Percentiles rank a stretch among this genome's conserved stretches.
These are phyloP conservation scores for Plectus sambesii DNA, from an alignment of 1,140 invertebrate genomes.

Conservation along the genomic window DNA sequence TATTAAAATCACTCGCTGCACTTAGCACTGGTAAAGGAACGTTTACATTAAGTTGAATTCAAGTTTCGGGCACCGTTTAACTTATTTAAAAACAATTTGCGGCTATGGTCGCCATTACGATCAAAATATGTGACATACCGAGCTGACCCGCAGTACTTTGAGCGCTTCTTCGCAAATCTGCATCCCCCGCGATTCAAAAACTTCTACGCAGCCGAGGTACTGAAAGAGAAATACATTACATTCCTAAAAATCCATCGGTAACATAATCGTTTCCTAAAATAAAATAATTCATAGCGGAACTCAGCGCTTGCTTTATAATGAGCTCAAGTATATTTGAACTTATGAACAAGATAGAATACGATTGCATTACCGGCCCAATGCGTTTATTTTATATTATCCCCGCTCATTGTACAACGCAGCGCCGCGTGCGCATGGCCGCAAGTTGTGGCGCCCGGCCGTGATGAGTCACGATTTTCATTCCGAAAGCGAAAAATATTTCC, in stretches of 20 bases:
- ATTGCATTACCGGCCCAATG: background rate
- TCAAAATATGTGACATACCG: background rate
- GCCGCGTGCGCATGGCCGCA: too few relatives aligned
- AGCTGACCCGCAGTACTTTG: conserved; percentile 56
- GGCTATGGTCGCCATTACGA: too few relatives aligned
- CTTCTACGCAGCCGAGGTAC: conserved; percentile 96
- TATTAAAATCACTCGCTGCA: too few relatives aligned
- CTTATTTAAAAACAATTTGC: too few relatives aligned
- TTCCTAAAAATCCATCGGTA: background rate
- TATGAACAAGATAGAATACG: background rate
- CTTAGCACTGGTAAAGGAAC: too few relatives aligned
- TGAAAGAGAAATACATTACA: conserved; percentile 48
- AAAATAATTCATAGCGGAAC: background rate
- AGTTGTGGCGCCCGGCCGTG: too few relatives aligned
- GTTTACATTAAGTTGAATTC: too few relatives aligned
- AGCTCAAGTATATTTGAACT: background rate
- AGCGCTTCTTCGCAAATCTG: conserved; percentile 97
- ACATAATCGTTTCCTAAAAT: background rate
- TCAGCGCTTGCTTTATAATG: background rate
- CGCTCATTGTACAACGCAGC: too few relatives aligned
- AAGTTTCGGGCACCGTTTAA: too few relatives aligned
- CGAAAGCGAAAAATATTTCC: too few relatives aligned
- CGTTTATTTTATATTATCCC: too few relatives aligned
- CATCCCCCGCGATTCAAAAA: conserved; percentile 97
- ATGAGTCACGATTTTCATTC: too few relatives aligned